A percentile compares a stretch with the other conserved stretches of the same genome.
Conservation (phyloP, 2,113 vertebrate genomes). For the Meleagris gallopavo region DNA sequence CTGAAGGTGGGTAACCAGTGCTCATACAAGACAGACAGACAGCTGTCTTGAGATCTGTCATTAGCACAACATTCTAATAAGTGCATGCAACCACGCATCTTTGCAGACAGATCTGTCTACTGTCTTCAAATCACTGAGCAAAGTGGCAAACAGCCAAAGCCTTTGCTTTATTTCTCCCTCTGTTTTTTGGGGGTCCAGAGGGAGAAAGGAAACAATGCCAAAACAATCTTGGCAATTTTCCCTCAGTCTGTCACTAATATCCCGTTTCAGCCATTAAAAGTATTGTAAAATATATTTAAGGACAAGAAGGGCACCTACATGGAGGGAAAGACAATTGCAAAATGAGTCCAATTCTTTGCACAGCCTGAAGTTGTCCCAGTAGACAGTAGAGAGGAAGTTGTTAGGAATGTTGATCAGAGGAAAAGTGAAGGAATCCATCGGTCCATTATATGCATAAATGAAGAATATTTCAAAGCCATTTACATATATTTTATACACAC, state of each 20-base stretch:
- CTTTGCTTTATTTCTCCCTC: not conserved
- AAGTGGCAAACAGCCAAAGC: not conserved
- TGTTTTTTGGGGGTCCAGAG: not conserved
- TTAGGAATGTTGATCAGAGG: not conserved
- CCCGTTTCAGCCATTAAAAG: not conserved
- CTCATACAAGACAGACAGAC: not conserved
- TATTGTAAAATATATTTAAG: rapidly evolving
- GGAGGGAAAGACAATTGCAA: not conserved
- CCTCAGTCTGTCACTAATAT: not conserved
- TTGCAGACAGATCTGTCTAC: not conserved
- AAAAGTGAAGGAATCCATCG: not conserved
- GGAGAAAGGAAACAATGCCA: not conserved
- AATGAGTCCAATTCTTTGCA: not conserved
- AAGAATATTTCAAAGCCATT: not conserved
- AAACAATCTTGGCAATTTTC: not conserved
- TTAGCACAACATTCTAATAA: not conserved
- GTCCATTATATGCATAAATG: rapidly evolving
- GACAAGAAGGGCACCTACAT: not conserved
- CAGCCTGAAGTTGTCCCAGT: not conserved
- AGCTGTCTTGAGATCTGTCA: not conserved
- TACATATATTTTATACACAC: rapidly evolving
- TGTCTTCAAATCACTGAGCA: not conserved
- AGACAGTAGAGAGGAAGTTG: rapidly evolving
- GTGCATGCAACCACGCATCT: not conserved
- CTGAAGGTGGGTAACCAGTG: not conserved